These are phyloP conservation scores for Epinotia bilunana DNA, from an alignment of 2,888 invertebrate genomes.

Conservation along the genomic window DNA sequence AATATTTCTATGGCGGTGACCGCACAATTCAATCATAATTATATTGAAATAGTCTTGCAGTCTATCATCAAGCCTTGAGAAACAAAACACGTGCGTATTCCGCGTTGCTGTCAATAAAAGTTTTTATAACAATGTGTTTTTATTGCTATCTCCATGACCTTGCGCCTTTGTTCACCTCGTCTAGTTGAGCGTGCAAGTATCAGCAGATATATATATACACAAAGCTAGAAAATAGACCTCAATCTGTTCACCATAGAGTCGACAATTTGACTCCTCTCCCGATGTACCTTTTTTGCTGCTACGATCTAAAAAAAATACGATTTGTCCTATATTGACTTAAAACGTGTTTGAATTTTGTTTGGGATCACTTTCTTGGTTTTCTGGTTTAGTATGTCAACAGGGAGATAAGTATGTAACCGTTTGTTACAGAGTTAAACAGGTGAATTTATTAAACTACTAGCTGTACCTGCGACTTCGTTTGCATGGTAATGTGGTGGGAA, in stretches of 20 bases:
- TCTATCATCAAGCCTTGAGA: slow-evolving; percentile 15
- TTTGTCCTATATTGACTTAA: not conserved
- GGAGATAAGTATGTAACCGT: too few species aligned
- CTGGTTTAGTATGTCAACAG: too few species aligned
- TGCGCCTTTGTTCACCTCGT: not conserved
- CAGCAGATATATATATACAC: not conserved
- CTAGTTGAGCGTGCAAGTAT: not conserved
- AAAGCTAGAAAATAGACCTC: not conserved
- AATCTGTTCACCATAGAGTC: not conserved
- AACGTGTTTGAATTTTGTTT: not conserved
- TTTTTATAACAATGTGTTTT: slow-evolving; percentile 8
- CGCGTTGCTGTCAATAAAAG: not conserved
- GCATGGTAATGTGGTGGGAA: too few species aligned
- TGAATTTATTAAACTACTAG: too few species aligned
- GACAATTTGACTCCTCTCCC: not conserved
- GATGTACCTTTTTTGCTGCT: not conserved
- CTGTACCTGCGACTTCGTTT: too few species aligned
- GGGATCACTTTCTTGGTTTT: not conserved
- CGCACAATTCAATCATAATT: not conserved
- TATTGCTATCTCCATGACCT: slow-evolving; percentile 10
- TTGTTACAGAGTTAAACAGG: too few species aligned
- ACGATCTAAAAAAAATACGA: not conserved
- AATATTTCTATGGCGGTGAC: too few species aligned
- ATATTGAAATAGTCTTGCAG: not conserved
- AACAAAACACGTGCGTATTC: slow-evolving; percentile 21